These are phyloP conservation scores for Sweltsa coloradensis DNA, from an alignment of 1,140 invertebrate species.

Conservation along the genomic window DNA sequence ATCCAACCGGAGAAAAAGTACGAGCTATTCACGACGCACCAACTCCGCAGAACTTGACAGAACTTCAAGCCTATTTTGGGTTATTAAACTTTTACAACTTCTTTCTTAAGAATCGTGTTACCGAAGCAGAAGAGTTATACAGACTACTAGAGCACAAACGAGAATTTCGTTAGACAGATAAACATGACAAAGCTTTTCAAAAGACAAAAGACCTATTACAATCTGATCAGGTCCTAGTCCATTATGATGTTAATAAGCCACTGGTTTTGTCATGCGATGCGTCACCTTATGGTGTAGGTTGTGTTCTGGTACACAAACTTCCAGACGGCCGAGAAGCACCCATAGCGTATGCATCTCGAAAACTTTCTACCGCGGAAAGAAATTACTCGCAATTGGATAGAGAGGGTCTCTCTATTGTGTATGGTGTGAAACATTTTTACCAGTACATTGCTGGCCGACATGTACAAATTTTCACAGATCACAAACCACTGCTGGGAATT, in stretches of 20 bases:
- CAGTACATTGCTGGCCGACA: slow-evolving; percentile 35
- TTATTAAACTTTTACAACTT: slow-evolving; percentile 14
- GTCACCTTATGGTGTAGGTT: slow-evolving; percentile 19
- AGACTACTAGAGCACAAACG: slow-evolving; percentile 16
- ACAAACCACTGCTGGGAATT: slow-evolving; percentile 33
- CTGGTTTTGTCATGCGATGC: slow-evolving; percentile 35
- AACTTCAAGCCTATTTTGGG: slow-evolving; percentile 16
- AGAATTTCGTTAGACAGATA: slow-evolving; percentile 18
- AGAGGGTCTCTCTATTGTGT: slow-evolving; percentile 38
- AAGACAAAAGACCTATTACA: slow-evolving; percentile 23
- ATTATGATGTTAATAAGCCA: slow-evolving; percentile 27
- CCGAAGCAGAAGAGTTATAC: slow-evolving; percentile 16
- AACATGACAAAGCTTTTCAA: slow-evolving; percentile 21
- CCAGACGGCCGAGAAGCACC: slow-evolving; percentile 24
- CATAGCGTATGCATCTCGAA: slow-evolving; percentile 32
- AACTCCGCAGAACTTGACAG: slow-evolving; percentile 11
- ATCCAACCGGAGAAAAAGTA: too few species aligned
- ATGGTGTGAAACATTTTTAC: slow-evolving; percentile 37
- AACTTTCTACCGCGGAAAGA: slow-evolving; percentile 28
- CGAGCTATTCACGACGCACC: slow-evolving; percentile 12
- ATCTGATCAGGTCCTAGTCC: slow-evolving; percentile 21
- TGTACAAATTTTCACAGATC: slow-evolving; percentile 36
- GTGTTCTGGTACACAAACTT: slow-evolving; percentile 19
- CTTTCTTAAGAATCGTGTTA: slow-evolving; percentile 24
- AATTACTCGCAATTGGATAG: slow-evolving; percentile 38